Evolutionary conservation across 2,797 vertebrate species (phyloP).

Genomic region (Phoeniculus purpureus): DNA sequence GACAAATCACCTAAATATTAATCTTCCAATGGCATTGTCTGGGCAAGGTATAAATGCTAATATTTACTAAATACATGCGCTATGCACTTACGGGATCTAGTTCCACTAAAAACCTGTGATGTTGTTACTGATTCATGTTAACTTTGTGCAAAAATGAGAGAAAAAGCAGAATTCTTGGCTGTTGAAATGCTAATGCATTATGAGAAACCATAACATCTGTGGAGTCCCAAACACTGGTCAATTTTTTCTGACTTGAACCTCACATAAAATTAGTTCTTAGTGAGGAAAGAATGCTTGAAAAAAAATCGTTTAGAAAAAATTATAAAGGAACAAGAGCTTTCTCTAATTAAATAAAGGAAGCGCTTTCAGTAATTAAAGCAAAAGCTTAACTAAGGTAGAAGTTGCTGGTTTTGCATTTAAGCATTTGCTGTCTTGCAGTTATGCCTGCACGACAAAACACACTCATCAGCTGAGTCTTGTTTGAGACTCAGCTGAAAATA

Average conservation of each 20-base stretch:
- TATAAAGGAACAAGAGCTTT: background rate
- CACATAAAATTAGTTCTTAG: background rate
- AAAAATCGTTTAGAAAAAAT: background rate
- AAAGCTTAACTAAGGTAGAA: background rate
- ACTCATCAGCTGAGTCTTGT: background rate
- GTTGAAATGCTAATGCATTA: background rate
- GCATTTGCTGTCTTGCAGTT: background rate
- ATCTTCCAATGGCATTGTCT: background rate
- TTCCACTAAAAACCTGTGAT: background rate
- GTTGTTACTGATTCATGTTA: background rate
- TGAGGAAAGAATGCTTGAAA: background rate
- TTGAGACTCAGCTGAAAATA: background rate
- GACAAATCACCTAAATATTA: background rate
- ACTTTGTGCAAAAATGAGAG: slow-evolving; percentile 7
- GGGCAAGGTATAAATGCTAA: background rate
- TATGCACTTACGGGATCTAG: background rate
- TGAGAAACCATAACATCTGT: background rate
- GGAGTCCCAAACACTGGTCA: background rate
- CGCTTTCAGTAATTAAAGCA: background rate
- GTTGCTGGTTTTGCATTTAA: background rate
- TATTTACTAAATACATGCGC: background rate
- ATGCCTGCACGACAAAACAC: background rate
- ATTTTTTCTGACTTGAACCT: background rate
- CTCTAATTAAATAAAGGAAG: too few species aligned
- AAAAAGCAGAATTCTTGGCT: slow-evolving; percentile 1